Conservation (phyloP, 1,140 invertebrate species). For the Holcopasites calliopsidis region DNA sequence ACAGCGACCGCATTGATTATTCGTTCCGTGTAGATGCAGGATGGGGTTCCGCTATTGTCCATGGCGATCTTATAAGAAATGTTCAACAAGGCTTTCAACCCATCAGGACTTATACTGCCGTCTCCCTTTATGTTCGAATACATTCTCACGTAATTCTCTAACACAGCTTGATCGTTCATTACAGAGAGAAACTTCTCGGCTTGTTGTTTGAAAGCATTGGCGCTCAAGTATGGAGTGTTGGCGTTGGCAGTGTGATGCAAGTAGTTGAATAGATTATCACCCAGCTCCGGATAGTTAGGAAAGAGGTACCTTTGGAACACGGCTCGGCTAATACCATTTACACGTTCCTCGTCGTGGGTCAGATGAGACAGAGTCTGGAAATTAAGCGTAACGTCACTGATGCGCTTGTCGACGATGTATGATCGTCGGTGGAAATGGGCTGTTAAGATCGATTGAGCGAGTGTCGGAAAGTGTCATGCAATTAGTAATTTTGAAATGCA, state of each 20-base stretch:
- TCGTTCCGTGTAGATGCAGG: slow-evolving; percentile 83
- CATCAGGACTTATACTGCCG: slow-evolving; percentile 81
- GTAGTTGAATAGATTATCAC: slow-evolving; percentile 84
- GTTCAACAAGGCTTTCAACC: slow-evolving; percentile 83
- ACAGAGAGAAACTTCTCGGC: slow-evolving; percentile 86
- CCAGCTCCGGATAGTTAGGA: slow-evolving; percentile 87
- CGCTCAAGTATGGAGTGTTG: slow-evolving; percentile 82
- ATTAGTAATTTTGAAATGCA: too few species aligned
- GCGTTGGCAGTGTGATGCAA: slow-evolving; percentile 82
- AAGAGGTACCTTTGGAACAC: slow-evolving; percentile 86
- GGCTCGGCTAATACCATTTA: slow-evolving; percentile 83
- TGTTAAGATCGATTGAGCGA: too few species aligned
- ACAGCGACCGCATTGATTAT: slow-evolving; percentile 86
- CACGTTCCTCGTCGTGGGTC: slow-evolving; percentile 82
- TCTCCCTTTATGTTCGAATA: slow-evolving; percentile 78
- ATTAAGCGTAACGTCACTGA: slow-evolving; percentile 41
- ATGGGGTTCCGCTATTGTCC: slow-evolving; percentile 83
- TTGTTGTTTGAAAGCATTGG: slow-evolving; percentile 84
- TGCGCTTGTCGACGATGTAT: slow-evolving; percentile 10
- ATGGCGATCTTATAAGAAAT: slow-evolving; percentile 88
- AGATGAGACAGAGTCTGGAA: slow-evolving; percentile 83
- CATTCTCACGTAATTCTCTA: slow-evolving; percentile 85
- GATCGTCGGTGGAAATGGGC: too few species aligned
- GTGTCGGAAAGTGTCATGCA: too few species aligned
- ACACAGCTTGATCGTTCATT: slow-evolving; percentile 83